These are phyloP conservation scores for Cygnus olor DNA, from an alignment of 2,797 vertebrate species.

Conservation along the genomic window DNA sequence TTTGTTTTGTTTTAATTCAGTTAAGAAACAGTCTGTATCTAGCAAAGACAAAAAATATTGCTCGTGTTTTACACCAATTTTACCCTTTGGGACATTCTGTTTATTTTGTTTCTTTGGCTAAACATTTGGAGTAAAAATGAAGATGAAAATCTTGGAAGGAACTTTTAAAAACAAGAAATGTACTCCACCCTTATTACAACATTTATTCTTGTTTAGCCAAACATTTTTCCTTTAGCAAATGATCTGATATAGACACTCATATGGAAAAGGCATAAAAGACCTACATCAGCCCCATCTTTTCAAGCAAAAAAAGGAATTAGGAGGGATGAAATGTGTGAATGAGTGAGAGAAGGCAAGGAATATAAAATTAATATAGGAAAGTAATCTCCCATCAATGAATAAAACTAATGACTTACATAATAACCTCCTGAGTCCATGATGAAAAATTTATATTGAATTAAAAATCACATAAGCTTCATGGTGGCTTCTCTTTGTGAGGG, in stretches of 20 bases:
- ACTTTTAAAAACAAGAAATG: constrained; percentile 63
- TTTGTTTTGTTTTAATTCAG: not conserved
- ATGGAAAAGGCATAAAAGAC: constrained; percentile 32
- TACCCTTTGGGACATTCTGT: constrained; percentile 42
- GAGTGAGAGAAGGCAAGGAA: not conserved
- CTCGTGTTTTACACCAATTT: constrained; percentile 30
- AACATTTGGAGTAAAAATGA: constrained; percentile 68
- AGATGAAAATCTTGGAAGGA: constrained; percentile 70
- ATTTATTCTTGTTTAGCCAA: constrained; percentile 66
- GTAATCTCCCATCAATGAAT: not conserved
- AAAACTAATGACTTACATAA: not conserved
- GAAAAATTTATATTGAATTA: not conserved
- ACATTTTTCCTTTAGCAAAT: constrained; percentile 53
- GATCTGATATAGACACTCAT: constrained; percentile 39
- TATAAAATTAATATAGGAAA: not conserved
- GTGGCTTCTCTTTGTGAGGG: not conserved
- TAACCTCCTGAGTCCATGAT: not conserved
- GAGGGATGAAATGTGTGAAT: not conserved
- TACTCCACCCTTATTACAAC: constrained; percentile 70
- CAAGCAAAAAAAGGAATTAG: not conserved
- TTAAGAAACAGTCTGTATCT: not conserved
- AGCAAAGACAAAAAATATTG: constrained; percentile 13
- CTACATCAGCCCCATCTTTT: not conserved
- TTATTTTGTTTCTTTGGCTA: constrained; percentile 70
- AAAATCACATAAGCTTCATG: not conserved